Evolutionary conservation across 1,140 invertebrate genomes (phyloP).

Genomic region (Paraescarpia echinospica): DNA sequence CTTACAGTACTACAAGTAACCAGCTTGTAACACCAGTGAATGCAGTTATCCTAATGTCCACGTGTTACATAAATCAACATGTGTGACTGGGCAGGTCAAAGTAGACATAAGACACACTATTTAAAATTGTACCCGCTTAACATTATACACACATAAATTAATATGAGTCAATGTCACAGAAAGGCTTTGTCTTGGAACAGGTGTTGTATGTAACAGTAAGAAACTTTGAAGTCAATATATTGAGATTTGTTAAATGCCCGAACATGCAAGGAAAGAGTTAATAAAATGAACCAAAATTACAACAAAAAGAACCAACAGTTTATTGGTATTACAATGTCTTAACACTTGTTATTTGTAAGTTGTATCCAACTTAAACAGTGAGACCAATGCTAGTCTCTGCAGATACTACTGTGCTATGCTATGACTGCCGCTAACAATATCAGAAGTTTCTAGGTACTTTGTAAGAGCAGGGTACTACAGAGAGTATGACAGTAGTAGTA

Average conservation of each 20-base stretch:
- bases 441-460: not conserved
- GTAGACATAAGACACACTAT: not conserved
- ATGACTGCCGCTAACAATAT: not conserved
- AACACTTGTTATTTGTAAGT: not conserved
- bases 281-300: not conserved
- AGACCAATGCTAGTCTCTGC: not conserved
- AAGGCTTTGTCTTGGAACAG: not conserved
- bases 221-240: not conserved
- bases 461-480: not conserved
- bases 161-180: not conserved
- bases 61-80: not conserved
- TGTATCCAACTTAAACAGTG: not conserved
- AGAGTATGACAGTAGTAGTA: not conserved
- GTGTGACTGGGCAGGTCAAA: not conserved
- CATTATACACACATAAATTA: not conserved
- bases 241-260: not conserved
- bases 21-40: not conserved
- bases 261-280: not conserved
- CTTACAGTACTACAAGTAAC: not conserved
- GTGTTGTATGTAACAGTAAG: not conserved
- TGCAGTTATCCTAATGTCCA: not conserved
- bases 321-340: not conserved
- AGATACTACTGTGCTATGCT: not conserved
- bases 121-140: not conserved
- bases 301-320: not conserved